Evolutionary conservation across 1,140 invertebrate genomes (phyloP).

Genomic region (Diabrotica virgifera): DNA sequence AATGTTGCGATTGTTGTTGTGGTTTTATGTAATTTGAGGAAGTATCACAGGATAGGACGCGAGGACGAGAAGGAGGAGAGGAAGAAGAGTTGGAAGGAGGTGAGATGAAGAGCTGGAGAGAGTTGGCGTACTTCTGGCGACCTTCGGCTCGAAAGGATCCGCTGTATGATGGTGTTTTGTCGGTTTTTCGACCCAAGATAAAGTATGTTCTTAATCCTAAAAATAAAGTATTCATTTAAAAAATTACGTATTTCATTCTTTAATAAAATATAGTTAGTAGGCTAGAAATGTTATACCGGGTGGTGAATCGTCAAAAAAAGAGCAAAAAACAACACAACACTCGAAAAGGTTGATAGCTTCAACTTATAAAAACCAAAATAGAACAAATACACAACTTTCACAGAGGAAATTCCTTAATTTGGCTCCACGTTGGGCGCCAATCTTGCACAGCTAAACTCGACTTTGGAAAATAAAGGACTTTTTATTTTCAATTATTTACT

Average conservation of each 20-base stretch:
- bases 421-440: too few species aligned
- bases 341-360: too few species aligned
- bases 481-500: too few species aligned
- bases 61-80: slow-evolving; percentile 44
- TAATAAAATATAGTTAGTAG: background rate
- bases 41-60: slow-evolving; percentile 45
- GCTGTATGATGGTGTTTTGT: slow-evolving; percentile 43
- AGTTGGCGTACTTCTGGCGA: slow-evolving; percentile 43
- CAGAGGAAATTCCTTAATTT: too few species aligned
- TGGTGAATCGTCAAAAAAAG: too few species aligned
- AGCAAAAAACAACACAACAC: too few species aligned
- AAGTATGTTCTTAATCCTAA: slow-evolving; percentile 79
- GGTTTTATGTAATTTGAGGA: slow-evolving; percentile 42
- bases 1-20: slow-evolving; percentile 51
- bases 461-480: too few species aligned
- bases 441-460: too few species aligned
- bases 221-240: slow-evolving; percentile 33
- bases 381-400: too few species aligned
- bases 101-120: slow-evolving; percentile 58
- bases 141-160: slow-evolving; percentile 40
- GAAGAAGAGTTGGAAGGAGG: slow-evolving; percentile 51
- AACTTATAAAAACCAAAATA: too few species aligned
- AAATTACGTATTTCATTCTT: background rate
- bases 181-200: slow-evolving; percentile 58
- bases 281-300: too few species aligned